A percentile compares a stretch with the other conserved stretches of the same genome.
These are phyloP conservation scores for Mastomys natalensis DNA, from an alignment of 2,113 vertebrate genomes.

Conservation along the genomic window DNA sequence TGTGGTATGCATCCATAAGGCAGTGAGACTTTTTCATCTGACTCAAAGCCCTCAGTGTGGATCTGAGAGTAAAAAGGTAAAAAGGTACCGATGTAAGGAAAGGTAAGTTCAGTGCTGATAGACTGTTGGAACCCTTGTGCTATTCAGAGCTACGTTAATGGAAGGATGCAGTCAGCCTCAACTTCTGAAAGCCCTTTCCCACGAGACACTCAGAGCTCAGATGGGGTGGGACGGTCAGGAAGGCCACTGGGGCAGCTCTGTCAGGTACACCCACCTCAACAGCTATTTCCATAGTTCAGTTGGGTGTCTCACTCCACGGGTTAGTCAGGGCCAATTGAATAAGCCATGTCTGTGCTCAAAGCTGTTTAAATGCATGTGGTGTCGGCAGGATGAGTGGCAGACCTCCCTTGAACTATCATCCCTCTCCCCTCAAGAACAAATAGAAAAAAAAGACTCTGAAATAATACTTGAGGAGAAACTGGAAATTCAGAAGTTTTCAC, in stretches of 20 bases:
- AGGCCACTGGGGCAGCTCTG: background rate
- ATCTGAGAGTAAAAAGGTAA: background rate
- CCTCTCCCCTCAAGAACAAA: slow-evolving; percentile 52
- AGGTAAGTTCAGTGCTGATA: background rate
- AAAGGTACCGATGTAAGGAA: background rate
- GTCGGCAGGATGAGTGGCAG: slow-evolving; percentile 41
- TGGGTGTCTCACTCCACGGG: background rate
- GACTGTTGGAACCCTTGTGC: background rate
- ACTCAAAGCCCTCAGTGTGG: slow-evolving; percentile 12
- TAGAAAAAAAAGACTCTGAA: slow-evolving; percentile 19
- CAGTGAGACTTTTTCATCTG: background rate
- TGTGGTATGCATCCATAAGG: background rate
- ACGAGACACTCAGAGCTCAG: background rate
- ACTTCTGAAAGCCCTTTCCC: background rate
- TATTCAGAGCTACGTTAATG: background rate
- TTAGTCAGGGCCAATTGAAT: slow-evolving; percentile 60
- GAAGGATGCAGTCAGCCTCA: background rate
- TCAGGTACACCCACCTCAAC: background rate
- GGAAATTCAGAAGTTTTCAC: slow-evolving; percentile 14
- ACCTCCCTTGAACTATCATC: slow-evolving; percentile 40
- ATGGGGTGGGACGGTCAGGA: background rate
- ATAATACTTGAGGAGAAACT: slow-evolving; percentile 42
- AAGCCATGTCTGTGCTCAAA: slow-evolving; percentile 54
- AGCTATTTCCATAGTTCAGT: background rate
- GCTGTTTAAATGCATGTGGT: slow-evolving; percentile 61